Conservation (phyloP, 1,140 invertebrate species). For the Venustaconcha ellipsiformis region DNA sequence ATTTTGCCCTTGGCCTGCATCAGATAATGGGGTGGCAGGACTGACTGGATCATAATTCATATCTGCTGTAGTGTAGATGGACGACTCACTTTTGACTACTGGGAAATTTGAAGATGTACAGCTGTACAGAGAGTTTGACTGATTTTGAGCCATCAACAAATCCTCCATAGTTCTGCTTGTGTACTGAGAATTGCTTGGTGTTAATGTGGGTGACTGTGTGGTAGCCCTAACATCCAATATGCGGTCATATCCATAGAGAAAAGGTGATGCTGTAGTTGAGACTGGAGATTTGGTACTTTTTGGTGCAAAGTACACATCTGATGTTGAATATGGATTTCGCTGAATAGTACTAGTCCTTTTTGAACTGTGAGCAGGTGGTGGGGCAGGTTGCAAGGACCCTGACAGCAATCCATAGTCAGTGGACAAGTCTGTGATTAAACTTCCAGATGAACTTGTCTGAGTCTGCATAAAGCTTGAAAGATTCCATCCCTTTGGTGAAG, state of each 20-base stretch:
- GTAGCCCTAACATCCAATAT: neutral
- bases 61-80: conserved; percentile 32
- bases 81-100: conserved; percentile 31
- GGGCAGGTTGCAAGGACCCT: conserved; percentile 12
- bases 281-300: conserved; percentile 16
- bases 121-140: conserved; percentile 17
- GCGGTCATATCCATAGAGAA: conserved; percentile 21
- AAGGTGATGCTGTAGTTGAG: neutral
- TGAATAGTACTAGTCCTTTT: conserved; percentile 20
- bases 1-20: conserved; percentile 34
- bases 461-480: conserved; percentile 48
- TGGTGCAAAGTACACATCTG: conserved; percentile 24
- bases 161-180: neutral
- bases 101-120: too few species aligned
- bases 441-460: conserved; percentile 36
- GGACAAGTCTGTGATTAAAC: conserved; percentile 20
- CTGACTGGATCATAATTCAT: conserved; percentile 62
- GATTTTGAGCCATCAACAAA: conserved; percentile 21
- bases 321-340: conserved; percentile 29
- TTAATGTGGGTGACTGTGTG: conserved; percentile 13
- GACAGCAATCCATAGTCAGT: conserved; percentile 2
- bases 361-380: conserved; percentile 59
- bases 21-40: conserved; percentile 48
- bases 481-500: conserved; percentile 40
- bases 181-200: conserved; percentile 23